Evolutionary conservation across 2,113 vertebrate species (phyloP), one percentile per base, ranked within the genome.

Genomic region (Nyctereutes procyonoides): DNA sequence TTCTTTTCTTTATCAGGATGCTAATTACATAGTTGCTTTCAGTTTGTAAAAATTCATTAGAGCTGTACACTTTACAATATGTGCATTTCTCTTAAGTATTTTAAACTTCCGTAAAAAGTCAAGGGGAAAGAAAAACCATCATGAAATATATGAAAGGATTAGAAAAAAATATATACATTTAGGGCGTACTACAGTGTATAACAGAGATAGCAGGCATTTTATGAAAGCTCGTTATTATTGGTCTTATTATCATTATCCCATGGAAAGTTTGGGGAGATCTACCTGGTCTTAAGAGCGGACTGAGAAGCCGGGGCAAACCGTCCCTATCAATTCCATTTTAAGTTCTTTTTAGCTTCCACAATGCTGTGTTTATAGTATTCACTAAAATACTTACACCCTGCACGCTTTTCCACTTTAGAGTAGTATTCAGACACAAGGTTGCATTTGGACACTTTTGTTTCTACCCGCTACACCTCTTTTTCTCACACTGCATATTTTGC

Each of bases 271-370:
- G 56, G 30, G 56, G 56, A 69, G n/a, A 82, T 28, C 38, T 95
- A 97, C 90, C 26, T 12, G 30, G 60, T 81, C 24, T 53, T 9
- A 84, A 90, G 80, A 85, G 30, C 9, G 4, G 53, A 81, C 13
- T 24, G 26, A 69, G 79, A 92, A 87, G 22, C 26, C 53, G 22
- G 16, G 35, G 43, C 26, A 92, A 96, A 95, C 17, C 67, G 93
- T 83, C 53, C 65, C 92, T 30, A 9, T 92, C 60, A 88, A 32
- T 80, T 93, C 69, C 24, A 83, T 67, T 96, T 93, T 55, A 92
- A 95, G 83, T 22, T 90, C 51, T 76, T 88, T 63, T 77, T 76
- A 55, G 38, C 24, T 8, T 93, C 17, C 48, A 95, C 58, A 81
- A 60, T 71, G n/a, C 6, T 63, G 8, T 62, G 3, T 65, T 91